These are phyloP conservation scores for Eremophila alpestris DNA, from an alignment of 2,797 vertebrate species.

Conservation along the genomic window DNA sequence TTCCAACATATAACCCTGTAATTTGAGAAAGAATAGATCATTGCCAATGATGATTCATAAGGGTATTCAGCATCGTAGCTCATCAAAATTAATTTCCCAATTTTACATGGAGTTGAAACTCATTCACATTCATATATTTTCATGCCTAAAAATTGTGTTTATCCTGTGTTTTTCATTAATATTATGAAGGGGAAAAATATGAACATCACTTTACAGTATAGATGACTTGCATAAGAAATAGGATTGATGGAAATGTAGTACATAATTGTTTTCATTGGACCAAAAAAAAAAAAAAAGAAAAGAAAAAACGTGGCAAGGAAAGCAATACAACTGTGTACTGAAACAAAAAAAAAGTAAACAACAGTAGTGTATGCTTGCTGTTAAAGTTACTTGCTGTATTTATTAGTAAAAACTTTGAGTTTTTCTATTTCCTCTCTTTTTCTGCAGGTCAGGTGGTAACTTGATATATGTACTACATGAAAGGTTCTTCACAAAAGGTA, in stretches of 20 bases:
- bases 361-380: background rate
- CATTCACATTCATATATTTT: background rate
- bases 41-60: background rate
- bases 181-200: background rate
- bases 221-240: background rate
- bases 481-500: background rate
- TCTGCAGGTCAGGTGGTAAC: background rate
- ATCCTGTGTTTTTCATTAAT: background rate
- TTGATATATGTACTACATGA: background rate
- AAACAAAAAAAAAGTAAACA: background rate
- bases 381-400: background rate
- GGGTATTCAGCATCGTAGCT: background rate
- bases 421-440: background rate
- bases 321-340: background rate
- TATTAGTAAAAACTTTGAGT: background rate
- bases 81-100: background rate
- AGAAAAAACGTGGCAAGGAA: background rate
- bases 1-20: background rate
- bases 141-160: background rate
- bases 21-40: conserved; percentile 4
- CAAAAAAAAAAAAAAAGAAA: background rate
- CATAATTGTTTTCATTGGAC: background rate
- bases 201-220: background rate
- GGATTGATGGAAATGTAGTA: background rate
- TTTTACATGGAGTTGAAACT: background rate